Evolutionary conservation across 2,113 vertebrate species (phyloP).

Genomic region (Nesospiza acunhae): DNA sequence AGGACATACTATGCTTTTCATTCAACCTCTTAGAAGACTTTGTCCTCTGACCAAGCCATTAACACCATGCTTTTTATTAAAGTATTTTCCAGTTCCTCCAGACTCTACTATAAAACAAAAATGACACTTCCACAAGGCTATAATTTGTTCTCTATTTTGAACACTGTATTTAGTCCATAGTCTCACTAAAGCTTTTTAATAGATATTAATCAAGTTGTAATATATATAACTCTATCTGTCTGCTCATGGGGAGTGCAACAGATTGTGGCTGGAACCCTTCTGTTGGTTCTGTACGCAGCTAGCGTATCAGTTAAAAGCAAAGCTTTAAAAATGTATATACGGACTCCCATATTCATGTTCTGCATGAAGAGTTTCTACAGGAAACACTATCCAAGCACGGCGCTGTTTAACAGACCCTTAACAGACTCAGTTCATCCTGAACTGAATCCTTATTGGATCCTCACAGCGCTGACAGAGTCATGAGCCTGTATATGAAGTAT

Average conservation of each 20-base stretch:
- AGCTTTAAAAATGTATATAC: neutral
- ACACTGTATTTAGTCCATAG: neutral
- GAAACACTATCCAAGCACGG: neutral
- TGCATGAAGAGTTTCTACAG: neutral
- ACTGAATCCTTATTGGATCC: neutral
- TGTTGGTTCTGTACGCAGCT: neutral
- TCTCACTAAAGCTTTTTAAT: neutral
- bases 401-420: neutral
- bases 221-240: neutral
- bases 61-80: neutral
- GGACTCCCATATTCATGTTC: neutral
- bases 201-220: neutral
- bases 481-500: neutral
- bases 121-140: neutral
- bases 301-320: neutral
- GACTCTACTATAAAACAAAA: neutral
- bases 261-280: neutral
- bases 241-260: neutral
- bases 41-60: neutral
- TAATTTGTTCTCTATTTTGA: neutral
- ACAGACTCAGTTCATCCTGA: neutral
- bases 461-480: neutral
- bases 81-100: neutral
- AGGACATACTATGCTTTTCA: neutral
- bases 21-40: neutral